These are phyloP conservation scores for Neomonachus schauinslandi DNA, from an alignment of 2,113 vertebrate genomes.

Conservation along the genomic window DNA sequence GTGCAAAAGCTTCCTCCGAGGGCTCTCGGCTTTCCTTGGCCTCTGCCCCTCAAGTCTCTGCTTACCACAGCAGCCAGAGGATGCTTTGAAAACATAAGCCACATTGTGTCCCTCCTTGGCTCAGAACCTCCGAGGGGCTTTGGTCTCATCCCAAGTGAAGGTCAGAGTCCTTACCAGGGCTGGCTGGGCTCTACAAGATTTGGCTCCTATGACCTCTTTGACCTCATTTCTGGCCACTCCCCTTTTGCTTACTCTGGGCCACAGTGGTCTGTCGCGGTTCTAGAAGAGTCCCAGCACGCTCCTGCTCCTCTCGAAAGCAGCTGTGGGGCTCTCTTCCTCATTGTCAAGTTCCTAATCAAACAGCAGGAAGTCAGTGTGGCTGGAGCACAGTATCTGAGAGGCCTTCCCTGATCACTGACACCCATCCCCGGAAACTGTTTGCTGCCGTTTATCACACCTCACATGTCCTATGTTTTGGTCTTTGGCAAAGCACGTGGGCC, in stretches of 20 bases:
- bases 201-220: background rate
- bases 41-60: background rate
- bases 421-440: background rate
- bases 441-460: accelerated
- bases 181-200: background rate
- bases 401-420: background rate
- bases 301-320: background rate
- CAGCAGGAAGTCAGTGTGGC: no score
- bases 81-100: background rate
- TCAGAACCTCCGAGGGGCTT: background rate
- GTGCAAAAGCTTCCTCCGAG: background rate
- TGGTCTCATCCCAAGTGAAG: background rate
- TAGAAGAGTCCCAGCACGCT: background rate
- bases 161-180: background rate
- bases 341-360: background rate
- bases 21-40: background rate
- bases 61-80: background rate
- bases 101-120: background rate
- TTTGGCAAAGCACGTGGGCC: accelerated
- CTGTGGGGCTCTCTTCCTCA: background rate
- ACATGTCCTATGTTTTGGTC: accelerated
- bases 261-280: background rate
- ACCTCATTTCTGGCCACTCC: background rate
- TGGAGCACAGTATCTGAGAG: no score
- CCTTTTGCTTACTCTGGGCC: accelerated